Evolutionary conservation across 2,888 invertebrate species (phyloP).

Genomic region (Globia sparganii): DNA sequence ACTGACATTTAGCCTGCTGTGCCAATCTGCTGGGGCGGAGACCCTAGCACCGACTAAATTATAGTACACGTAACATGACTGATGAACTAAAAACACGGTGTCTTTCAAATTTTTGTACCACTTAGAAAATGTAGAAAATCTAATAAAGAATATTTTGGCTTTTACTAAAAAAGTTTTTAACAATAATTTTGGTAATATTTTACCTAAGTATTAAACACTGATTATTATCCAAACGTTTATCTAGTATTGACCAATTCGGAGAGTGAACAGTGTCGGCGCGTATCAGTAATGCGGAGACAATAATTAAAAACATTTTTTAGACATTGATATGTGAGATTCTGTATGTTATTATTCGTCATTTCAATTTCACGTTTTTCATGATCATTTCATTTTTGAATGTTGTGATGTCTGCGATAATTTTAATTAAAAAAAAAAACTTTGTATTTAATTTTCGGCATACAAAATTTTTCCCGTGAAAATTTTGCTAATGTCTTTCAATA

Average conservation of each 20-base stretch:
- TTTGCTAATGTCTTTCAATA: constrained; percentile 81
- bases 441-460: constrained; percentile 76
- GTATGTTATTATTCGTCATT: constrained; percentile 50
- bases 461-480: constrained; percentile 85
- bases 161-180: constrained; percentile 63
- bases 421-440: constrained; percentile 40
- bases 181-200: constrained; percentile 63
- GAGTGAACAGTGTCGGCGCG: constrained; percentile 52
- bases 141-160: constrained; percentile 54
- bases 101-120: constrained; percentile 69
- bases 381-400: constrained; percentile 48
- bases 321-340: constrained; percentile 56
- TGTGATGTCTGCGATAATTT: constrained; percentile 46
- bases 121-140: constrained; percentile 44
- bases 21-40: constrained; percentile 75
- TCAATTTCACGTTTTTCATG: constrained; percentile 39
- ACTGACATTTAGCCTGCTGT: constrained; percentile 83
- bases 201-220: constrained; percentile 62
- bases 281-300: constrained; percentile 70
- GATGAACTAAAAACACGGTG: constrained; percentile 75
- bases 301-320: constrained; percentile 66
- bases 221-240: constrained; percentile 44
- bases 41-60: constrained; percentile 64
- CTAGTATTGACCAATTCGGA: constrained; percentile 70
- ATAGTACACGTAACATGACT: constrained; percentile 69